A percentile compares a stretch with the other conserved stretches of the same genome.
Conservation (phyloP, 2,797 vertebrate genomes). For the Rhyacichthys aspro region DNA sequence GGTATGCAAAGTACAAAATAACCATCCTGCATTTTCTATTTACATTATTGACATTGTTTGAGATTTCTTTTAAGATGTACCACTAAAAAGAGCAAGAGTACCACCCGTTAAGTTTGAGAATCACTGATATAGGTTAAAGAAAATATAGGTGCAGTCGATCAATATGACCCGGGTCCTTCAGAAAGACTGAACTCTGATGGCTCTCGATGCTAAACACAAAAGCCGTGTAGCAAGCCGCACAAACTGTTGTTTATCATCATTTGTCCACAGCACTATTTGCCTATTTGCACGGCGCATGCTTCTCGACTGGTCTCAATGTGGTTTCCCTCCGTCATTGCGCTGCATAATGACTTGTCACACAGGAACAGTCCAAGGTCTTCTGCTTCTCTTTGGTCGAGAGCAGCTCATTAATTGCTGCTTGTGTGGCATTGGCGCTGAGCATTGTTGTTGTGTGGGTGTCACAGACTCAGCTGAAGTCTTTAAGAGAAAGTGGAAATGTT, state of each 20-base stretch:
- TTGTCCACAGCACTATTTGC: conserved; percentile 9
- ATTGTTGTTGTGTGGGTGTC: conserved; percentile 13
- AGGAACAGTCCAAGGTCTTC: conserved; percentile 12
- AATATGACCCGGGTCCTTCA: neutral
- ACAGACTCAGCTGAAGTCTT: conserved; percentile 1
- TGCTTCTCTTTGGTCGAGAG: conserved; percentile 35
- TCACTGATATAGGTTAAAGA: too few relatives aligned
- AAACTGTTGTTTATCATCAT: conserved; percentile 15
- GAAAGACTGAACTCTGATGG: neutral
- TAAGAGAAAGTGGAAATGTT: conserved; percentile 20
- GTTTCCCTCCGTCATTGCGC: conserved; percentile 24
- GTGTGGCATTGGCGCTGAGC: neutral
- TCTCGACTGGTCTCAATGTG: conserved; percentile 11
- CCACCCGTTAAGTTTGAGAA: too few relatives aligned
- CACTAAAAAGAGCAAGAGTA: too few relatives aligned
- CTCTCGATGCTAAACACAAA: conserved; percentile 8
- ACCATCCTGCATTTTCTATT: too few relatives aligned
- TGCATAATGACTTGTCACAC: conserved; percentile 33
- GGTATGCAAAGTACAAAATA: too few relatives aligned
- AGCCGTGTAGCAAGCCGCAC: conserved; percentile 6
- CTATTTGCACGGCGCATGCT: neutral
- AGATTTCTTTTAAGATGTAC: too few relatives aligned
- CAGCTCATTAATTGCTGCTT: conserved; percentile 43
- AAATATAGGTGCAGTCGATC: too few relatives aligned
- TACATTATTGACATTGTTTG: too few relatives aligned